Evolutionary conservation across 1,140 invertebrate species (phyloP), one percentile per base, ranked within the genome.

Genomic region (Carcinoscorpius rotundicauda): DNA sequence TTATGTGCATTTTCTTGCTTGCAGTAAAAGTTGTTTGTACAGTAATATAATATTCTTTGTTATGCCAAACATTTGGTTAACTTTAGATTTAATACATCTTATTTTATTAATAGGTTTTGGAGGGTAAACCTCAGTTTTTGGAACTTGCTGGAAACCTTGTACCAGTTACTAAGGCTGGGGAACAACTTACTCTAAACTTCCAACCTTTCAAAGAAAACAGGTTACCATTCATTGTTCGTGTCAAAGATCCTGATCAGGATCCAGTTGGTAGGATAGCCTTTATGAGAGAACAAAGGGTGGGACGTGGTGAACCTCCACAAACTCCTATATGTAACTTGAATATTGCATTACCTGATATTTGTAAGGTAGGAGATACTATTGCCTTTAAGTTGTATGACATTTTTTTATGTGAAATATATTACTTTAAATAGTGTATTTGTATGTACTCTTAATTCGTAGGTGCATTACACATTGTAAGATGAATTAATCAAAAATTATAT

Each of bases 91-190:
- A 29, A 29, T 29, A 29, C 2, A 29, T 29, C 29, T 29, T 29
- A 29, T 29, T 29, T 29, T 29, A 29, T 29, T 29, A 69, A 2
- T 73, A 91, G 87, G 90, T 93, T 3, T 82, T 98, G 8, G 93
- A 98, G 79, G 91, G 91, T 29, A 94, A 97, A 79, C 84, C 89
- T 56, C 89, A 98, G 71, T 98, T 88, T 76, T 83, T 99, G 10
- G 97, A 99, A 80, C 97, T 99, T 81, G 93, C 91, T 70, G 97
- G 97, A 9, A 99, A 99, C 78, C 79, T 99, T 69, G 86, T 97
- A 52, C 96, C 97, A 29, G 87, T 99, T 4, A 98, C 95, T 4
- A 99, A 98, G 76, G 96, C 94, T 52, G 95, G 95, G 3, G 94
- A 98, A 74, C 97, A 98, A 74, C 81, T 98, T n/a, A 87, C 89